Base-by-base conservation (phyloP, 2,888 invertebrate genomes). In the Pollenia griseotomentosa region DNA sequence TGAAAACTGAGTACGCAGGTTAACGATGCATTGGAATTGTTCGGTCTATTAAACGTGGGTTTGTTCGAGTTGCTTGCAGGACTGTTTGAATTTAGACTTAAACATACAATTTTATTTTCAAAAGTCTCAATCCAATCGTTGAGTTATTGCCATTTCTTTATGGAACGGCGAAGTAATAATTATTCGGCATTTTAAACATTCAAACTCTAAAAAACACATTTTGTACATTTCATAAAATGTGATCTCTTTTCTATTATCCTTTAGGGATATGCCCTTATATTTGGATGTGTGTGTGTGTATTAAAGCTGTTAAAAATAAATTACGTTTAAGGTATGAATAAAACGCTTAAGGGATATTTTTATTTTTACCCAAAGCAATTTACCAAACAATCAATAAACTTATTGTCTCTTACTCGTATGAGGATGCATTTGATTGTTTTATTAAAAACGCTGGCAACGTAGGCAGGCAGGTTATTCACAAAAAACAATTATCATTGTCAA, bases 161-260 rank as follows among this genome's bases (percentile, higher is more conserved):
- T 79, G 79, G 86, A 86, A 78, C 74, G 78, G 68, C 74, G 79
- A 78, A 74, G 74, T 55, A 70, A 71, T 71, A 51, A 78, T 33
- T 59, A 42, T 51, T 77, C 57, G 12, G 33, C 66, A 44, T 65
- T 44, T 65, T 44, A 63, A 59, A 48, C 40, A 78, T 82, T 75
- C 51, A 66, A 70, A 79, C 68, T 16, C 59, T n/a, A 33, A 44
- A 59, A 46, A 23, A 2, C 3, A 73, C 40, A 73, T 33, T 73
- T 23, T 59, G 23, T 46, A 73, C 59, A 59, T 73, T 33, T 33
- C 33, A 46, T 73, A 14, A 4, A n/a, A 33, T 3, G 5, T 33
- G 51, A 33, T 68, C 1, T 1, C 14, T 23, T 23, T 23, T 23
- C 3, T 23, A 23, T 23, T 23, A 23, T 65, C 14, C 40, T 23